Percentiles rank a stretch among this genome's conserved stretches.
Evolutionary conservation across 2,113 vertebrate species (phyloP).

Genomic region (human (Homo sapiens)): GRCh38 chr13:39434001-39434500

Average conservation of each 20-base stretch:
- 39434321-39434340: neutral
- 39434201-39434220: accelerated
- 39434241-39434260: neutral
- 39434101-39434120: neutral
- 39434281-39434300: neutral
- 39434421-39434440: neutral
- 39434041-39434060: neutral
- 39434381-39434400: neutral
- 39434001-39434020: neutral
- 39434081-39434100: neutral
- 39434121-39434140: neutral
- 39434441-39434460: neutral
- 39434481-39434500: no score
- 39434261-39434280: neutral
- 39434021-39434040: neutral
- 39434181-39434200: neutral
- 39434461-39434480: neutral
- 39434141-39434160: neutral
- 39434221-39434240: neutral
- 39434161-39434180: neutral
- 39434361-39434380: neutral
- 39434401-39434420: neutral
- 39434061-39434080: neutral
- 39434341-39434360: neutral
- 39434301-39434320: neutral